Percentiles rank a stretch among this genome's conserved stretches.
Evolutionary conservation across 2,113 vertebrate genomes (phyloP).

Genomic region (Plectropomus leopardus): DNA sequence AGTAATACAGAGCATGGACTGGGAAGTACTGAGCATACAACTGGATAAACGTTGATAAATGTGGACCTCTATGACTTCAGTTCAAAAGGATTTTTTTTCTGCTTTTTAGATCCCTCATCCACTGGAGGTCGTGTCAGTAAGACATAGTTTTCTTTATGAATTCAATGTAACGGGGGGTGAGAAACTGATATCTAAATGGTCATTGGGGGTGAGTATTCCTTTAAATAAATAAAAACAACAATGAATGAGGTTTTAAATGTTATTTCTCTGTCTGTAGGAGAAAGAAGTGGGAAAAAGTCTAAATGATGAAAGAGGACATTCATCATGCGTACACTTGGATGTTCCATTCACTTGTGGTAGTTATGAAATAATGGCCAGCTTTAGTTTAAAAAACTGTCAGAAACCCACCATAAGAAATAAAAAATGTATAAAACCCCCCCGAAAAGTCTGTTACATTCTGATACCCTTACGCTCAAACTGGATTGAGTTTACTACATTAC

Average conservation of each 20-base stretch:
- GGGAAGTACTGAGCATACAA: no score
- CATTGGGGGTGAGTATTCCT: no score
- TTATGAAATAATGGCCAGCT: neutral
- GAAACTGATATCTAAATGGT: no score
- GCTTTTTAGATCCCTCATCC: no score
- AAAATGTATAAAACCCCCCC: neutral
- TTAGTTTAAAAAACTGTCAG: neutral
- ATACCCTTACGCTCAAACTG: neutral
- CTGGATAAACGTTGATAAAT: no score
- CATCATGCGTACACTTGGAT: neutral
- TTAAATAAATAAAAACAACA: neutral
- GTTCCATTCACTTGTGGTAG: neutral
- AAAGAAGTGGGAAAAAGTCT: conserved; percentile 6
- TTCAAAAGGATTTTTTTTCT: no score
- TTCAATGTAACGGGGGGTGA: no score
- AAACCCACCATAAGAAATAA: conserved; percentile 6
- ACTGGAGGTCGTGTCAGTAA: no score
- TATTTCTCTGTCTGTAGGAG: conserved; percentile 39
- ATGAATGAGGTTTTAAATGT: neutral
- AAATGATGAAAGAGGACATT: conserved; percentile 15
- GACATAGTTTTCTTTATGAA: no score
- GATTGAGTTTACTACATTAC: no score
- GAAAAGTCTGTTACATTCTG: neutral
- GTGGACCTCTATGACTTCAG: no score
- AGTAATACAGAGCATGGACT: no score